phyloP scores from a whole-genome alignment of 2,113 vertebrate species.

The Chlorodrepanis virens region DNA sequence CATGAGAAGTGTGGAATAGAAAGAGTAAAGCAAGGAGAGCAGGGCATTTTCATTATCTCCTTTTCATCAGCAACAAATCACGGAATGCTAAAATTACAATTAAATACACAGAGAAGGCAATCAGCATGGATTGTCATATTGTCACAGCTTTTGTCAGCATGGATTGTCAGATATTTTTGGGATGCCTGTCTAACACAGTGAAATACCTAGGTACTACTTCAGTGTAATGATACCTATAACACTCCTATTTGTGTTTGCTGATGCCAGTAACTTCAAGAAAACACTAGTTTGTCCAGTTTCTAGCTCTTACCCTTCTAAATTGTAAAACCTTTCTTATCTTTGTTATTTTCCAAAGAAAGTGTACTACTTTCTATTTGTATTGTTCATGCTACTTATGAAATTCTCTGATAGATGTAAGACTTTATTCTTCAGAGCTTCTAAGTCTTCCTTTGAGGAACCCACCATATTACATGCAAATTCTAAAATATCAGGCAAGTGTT shows the following conservation, averaged over 20 bases:
- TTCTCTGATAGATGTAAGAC: neutral
- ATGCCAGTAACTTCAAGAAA: neutral
- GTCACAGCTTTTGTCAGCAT: neutral
- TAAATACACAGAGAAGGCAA: neutral
- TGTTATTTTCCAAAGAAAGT: neutral
- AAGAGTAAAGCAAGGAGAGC: neutral
- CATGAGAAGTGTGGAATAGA: neutral
- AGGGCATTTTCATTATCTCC: neutral
- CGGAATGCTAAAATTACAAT: neutral
- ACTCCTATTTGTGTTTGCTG: neutral
- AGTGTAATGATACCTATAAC: neutral
- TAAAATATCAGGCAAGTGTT: neutral
- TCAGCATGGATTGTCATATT: neutral
- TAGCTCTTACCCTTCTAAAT: neutral
- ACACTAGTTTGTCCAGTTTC: neutral
- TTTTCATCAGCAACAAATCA: neutral
- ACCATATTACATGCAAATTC: neutral
- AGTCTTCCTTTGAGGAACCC: neutral
- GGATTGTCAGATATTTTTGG: neutral
- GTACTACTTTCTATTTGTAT: neutral
- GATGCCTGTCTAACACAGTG: fast-evolving
- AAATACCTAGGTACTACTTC: neutral
- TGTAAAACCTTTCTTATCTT: neutral
- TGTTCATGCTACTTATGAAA: neutral
- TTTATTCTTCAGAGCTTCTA: neutral